These are phyloP conservation scores for Radopholus similis DNA, from an alignment of 1,140 invertebrate species.

Conservation along the genomic window DNA sequence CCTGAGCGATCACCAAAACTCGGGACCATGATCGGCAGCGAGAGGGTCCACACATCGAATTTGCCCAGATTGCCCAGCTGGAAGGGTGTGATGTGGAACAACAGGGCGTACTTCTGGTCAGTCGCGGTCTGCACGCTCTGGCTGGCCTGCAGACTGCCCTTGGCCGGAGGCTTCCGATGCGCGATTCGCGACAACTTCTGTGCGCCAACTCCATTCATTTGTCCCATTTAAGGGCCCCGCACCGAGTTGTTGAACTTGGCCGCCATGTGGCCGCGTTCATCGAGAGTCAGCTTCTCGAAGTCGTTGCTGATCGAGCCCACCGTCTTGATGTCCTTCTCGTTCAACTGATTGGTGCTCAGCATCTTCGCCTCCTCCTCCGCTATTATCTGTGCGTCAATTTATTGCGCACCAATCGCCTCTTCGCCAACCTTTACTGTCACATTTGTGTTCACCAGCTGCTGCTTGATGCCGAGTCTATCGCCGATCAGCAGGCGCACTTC, in stretches of 20 bases:
- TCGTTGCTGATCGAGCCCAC: conserved; percentile 60
- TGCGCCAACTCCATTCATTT: not conserved
- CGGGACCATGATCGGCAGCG: conserved; percentile 55
- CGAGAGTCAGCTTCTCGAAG: conserved; percentile 58
- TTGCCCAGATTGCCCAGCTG: conserved; percentile 60
- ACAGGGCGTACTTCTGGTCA: conserved; percentile 59
- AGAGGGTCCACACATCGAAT: conserved; percentile 59
- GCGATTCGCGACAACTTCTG: conserved; percentile 58
- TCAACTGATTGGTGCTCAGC: conserved; percentile 41
- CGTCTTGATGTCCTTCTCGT: conserved; percentile 54
- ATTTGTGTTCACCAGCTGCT: conserved; percentile 56
- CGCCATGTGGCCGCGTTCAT: conserved; percentile 55
- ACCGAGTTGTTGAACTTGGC: conserved; percentile 60
- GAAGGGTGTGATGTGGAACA: conserved; percentile 60
- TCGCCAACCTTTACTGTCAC: conserved; percentile 49
- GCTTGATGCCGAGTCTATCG: conserved; percentile 59
- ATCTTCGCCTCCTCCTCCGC: conserved; percentile 56
- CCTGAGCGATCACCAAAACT: not conserved
- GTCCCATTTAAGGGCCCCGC: not conserved
- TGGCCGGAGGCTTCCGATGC: conserved; percentile 58
- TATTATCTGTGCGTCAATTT: conserved; percentile 37
- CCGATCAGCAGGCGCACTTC: conserved; percentile 54
- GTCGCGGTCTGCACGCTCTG: conserved; percentile 50
- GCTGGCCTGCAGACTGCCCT: conserved; percentile 38
- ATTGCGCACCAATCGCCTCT: not conserved